These are phyloP conservation scores for Bubo scandiacus DNA, from an alignment of 2,113 vertebrate genomes.

Conservation along the genomic window DNA sequence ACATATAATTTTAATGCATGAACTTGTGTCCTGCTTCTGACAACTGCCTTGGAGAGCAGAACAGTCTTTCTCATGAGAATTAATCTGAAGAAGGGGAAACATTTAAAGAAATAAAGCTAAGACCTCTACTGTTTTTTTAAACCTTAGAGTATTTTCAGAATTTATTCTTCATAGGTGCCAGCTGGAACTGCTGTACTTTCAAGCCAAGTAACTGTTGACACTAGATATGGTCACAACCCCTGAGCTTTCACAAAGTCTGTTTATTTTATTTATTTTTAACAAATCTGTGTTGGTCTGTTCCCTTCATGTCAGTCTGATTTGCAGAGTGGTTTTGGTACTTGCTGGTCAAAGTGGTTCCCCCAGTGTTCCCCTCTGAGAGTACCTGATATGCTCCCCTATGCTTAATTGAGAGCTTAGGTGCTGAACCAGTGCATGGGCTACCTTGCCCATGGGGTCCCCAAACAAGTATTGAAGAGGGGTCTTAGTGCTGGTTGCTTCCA, in stretches of 20 bases:
- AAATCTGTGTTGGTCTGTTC: neutral
- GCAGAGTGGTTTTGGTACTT: neutral
- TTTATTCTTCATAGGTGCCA: neutral
- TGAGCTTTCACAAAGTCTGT: neutral
- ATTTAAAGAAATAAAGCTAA: neutral
- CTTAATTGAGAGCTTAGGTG: neutral
- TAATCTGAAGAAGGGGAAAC: neutral
- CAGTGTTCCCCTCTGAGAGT: fast-evolving
- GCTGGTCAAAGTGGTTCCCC: neutral
- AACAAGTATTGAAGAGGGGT: neutral
- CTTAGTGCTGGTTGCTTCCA: neutral
- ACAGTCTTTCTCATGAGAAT: neutral
- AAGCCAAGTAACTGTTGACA: neutral
- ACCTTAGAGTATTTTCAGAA: neutral
- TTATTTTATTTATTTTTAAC: neutral
- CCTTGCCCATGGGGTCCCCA: neutral
- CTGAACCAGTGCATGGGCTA: neutral
- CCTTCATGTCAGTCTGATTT: neutral
- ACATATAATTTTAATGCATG: neutral
- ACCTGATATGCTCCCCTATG: fast-evolving
- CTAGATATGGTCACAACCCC: neutral
- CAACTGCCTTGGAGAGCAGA: neutral
- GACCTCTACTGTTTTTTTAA: neutral
- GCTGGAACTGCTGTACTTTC: neutral
- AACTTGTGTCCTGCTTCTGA: neutral